These are phyloP conservation scores for Phaethornis superciliosus DNA, from an alignment of 2,113 vertebrate genomes.

Conservation along the genomic window DNA sequence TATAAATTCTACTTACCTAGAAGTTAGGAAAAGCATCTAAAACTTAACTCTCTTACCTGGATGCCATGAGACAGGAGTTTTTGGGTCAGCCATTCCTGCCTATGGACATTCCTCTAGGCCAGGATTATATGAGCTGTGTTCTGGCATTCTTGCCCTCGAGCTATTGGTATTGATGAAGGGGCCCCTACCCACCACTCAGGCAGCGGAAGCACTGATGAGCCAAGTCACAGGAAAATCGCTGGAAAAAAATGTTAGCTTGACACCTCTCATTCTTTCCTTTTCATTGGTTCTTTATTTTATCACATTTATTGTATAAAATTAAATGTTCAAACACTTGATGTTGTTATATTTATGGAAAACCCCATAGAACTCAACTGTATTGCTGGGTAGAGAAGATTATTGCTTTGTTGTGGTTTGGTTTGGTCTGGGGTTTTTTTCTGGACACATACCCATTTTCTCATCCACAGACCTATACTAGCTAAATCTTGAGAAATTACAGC, in stretches of 20 bases:
- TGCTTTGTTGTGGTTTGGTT: background rate
- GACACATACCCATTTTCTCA: background rate
- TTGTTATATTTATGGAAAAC: background rate
- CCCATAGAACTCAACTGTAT: background rate
- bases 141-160: background rate
- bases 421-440: background rate
- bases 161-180: background rate
- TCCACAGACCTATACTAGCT: accelerated
- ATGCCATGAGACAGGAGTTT: background rate
- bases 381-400: background rate
- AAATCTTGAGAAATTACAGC: background rate
- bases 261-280: background rate
- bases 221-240: background rate
- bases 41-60: background rate
- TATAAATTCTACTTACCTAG: background rate
- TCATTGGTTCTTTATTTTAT: background rate
- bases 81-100: background rate
- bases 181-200: accelerated
- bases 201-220: background rate
- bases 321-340: background rate
- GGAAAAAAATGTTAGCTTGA: background rate
- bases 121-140: accelerated
- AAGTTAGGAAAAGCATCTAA: background rate
- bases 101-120: background rate
- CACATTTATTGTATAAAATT: background rate